Conservation (phyloP, 2,797 vertebrate species). For the Mustela erminea region DNA sequence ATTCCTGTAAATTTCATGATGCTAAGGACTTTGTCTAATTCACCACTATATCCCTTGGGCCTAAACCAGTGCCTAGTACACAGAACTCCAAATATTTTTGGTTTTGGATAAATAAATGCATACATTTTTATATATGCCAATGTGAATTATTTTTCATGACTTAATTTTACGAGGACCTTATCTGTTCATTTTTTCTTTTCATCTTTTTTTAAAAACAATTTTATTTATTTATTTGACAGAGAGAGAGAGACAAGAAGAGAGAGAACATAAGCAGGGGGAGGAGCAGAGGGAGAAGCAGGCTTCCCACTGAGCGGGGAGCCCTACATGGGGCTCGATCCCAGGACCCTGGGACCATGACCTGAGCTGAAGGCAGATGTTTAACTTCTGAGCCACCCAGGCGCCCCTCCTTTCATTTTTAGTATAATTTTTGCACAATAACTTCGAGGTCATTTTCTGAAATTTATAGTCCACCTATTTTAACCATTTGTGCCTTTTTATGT, state of each 20-base stretch:
- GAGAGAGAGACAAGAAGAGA: no score
- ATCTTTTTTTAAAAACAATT: no score
- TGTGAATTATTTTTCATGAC: not conserved
- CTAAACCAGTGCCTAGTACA: not conserved
- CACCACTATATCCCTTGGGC: not conserved
- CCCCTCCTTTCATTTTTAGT: not conserved
- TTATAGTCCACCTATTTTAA: not conserved
- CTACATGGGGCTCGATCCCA: no score
- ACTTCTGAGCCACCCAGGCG: no score
- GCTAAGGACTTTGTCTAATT: not conserved
- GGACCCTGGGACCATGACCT: no score
- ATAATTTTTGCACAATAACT: not conserved
- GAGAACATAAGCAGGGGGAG: no score
- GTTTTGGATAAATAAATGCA: not conserved
- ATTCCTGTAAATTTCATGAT: not conserved
- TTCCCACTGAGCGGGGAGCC: no score
- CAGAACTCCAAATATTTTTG: not conserved
- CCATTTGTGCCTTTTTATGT: not conserved
- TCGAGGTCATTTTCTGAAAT: not conserved
- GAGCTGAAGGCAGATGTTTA: no score
- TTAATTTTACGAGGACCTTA: not conserved
- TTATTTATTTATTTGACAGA: no score
- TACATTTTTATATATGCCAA: not conserved
- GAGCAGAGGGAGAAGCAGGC: no score
- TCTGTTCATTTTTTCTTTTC: not conserved